Evolutionary conservation across 2,888 invertebrate genomes (phyloP).

Genomic region (Chelonus formosanus): DNA sequence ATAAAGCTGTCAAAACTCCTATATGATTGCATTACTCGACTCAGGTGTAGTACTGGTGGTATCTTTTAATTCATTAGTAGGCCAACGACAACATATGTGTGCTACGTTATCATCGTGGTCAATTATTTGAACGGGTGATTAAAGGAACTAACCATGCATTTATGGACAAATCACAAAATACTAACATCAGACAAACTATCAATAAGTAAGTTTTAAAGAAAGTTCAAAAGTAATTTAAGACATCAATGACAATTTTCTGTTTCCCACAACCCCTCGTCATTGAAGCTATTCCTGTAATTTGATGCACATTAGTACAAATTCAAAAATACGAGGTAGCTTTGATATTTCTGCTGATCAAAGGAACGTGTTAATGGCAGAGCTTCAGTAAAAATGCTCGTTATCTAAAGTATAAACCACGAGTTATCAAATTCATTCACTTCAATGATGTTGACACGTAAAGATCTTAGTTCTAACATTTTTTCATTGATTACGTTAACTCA

Average conservation of each 20-base stretch:
- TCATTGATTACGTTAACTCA: no score
- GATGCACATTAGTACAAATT: background rate
- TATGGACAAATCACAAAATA: constrained; percentile 17
- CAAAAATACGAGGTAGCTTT: background rate
- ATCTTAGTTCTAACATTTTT: constrained; percentile 14
- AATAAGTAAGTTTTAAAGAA: no score
- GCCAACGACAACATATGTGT: constrained; percentile 26
- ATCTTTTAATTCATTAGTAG: constrained; percentile 30
- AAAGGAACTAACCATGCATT: constrained; percentile 10
- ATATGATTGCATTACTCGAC: background rate
- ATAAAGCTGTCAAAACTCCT: background rate
- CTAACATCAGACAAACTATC: background rate
- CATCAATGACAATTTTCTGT: background rate
- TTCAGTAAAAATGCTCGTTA: background rate
- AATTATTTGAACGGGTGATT: constrained; percentile 15
- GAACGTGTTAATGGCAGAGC: constrained; percentile 1
- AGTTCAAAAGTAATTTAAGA: no score
- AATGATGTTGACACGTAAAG: background rate
- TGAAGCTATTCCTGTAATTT: constrained; percentile 7
- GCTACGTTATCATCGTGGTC: constrained; percentile 8
- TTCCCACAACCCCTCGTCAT: background rate
- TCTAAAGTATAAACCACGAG: background rate
- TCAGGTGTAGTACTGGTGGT: constrained; percentile 23
- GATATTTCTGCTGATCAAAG: constrained; percentile 12
- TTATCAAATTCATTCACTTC: constrained; percentile 20